Percentiles rank a stretch among this genome's conserved stretches.
These are phyloP conservation scores for Helarctos malayanus DNA, from an alignment of 2,797 vertebrate species.

Conservation along the genomic window DNA sequence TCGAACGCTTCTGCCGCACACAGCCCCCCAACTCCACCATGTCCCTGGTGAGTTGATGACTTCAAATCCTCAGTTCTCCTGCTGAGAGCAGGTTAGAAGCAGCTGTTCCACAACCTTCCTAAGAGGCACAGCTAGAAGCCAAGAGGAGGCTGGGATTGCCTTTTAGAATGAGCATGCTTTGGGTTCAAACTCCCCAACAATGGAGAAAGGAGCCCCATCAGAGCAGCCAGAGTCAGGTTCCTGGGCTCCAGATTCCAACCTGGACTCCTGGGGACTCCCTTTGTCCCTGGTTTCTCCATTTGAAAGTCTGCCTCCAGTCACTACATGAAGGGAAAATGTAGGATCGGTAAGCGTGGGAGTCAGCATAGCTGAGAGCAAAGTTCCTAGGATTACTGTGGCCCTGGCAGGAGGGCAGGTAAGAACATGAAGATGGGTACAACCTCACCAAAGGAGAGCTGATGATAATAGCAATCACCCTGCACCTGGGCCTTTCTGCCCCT, in stretches of 20 bases:
- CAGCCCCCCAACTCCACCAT: background rate
- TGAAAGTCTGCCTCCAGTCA: background rate
- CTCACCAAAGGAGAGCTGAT: background rate
- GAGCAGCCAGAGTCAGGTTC: background rate
- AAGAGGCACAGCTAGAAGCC: background rate
- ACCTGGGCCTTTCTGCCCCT: background rate
- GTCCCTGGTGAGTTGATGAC: conserved; percentile 72
- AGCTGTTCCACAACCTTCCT: background rate
- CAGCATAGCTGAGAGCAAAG: background rate
- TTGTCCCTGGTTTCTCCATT: background rate
- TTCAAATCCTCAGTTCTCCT: conserved; percentile 16
- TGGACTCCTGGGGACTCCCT: background rate
- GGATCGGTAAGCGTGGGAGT: rapidly evolving
- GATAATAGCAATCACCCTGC: background rate
- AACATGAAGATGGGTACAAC: background rate
- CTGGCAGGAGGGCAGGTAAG: background rate
- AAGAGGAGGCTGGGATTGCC: background rate
- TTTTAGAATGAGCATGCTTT: background rate
- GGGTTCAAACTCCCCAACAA: background rate
- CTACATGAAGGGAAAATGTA: background rate
- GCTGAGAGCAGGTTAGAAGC: conserved; percentile 41
- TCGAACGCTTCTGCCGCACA: conserved; percentile 38
- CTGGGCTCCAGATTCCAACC: background rate
- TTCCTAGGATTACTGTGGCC: background rate
- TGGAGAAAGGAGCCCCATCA: background rate